A percentile compares a stretch with the other conserved stretches of the same genome.
phyloP scores from a whole-genome alignment of 2,113 vertebrate species.

The Columbina picui region DNA sequence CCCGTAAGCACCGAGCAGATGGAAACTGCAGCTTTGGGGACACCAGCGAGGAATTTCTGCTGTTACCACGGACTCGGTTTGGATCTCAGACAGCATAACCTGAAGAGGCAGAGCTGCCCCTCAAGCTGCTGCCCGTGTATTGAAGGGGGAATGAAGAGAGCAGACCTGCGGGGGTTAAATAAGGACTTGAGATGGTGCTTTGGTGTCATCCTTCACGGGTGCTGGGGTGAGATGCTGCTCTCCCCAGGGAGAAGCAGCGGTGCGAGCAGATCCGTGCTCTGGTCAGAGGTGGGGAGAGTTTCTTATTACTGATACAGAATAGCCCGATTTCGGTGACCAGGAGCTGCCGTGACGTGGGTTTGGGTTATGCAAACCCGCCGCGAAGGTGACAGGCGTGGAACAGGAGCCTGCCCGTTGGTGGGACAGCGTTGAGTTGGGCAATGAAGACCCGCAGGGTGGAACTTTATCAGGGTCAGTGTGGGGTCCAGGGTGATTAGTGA shows the following conservation, averaged over 20 bases:
- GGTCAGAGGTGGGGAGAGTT: background rate
- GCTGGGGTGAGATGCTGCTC: background rate
- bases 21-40: background rate
- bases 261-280: background rate
- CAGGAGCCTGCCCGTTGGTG: background rate
- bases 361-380: background rate
- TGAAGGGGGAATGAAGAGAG: background rate
- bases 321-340: background rate
- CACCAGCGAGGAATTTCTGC: background rate
- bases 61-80: accelerated
- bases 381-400: background rate
- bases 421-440: background rate
- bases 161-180: background rate
- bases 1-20: background rate
- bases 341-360: constrained; percentile 3
- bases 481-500: background rate
- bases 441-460: background rate
- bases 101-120: background rate
- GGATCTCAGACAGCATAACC: background rate
- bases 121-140: background rate
- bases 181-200: background rate
- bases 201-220: accelerated
- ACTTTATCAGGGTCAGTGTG: background rate
- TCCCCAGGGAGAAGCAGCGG: background rate
- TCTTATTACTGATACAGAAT: constrained; percentile 47